Evolutionary conservation across 2,113 vertebrate species (phyloP).

Genomic region (Macroglossus sobrinus): DNA sequence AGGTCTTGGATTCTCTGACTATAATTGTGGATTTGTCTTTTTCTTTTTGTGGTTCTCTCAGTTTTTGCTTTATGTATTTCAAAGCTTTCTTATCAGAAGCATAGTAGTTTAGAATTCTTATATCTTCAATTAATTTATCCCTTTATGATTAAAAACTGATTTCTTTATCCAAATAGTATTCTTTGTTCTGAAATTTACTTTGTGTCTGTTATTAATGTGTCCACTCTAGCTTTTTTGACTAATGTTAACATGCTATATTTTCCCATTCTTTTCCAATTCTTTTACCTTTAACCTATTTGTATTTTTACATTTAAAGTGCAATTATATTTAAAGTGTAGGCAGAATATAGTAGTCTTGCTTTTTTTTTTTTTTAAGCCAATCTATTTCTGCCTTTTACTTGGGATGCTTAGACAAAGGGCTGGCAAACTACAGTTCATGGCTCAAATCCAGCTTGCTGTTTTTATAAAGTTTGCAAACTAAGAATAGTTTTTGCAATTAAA

Average conservation of each 20-base stretch:
- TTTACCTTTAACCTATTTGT: not conserved
- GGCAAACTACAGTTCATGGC: not conserved
- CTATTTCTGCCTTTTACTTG: not conserved
- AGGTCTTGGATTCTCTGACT: not conserved
- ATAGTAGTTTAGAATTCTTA: not conserved
- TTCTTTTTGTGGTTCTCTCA: not conserved
- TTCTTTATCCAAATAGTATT: not conserved
- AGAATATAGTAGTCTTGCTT: not conserved
- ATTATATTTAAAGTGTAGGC: not conserved
- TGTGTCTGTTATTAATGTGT: not conserved
- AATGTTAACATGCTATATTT: not conserved
- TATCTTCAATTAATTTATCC: not conserved
- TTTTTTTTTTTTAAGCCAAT: not conserved
- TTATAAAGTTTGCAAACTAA: not conserved
- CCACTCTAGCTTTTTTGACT: not conserved
- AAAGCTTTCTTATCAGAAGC: not conserved
- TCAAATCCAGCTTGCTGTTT: not conserved
- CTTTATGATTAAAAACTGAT: not conserved
- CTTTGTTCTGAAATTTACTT: not conserved
- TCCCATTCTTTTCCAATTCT: not conserved
- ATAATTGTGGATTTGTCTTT: not conserved
- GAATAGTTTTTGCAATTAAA: not conserved
- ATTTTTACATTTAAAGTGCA: not conserved
- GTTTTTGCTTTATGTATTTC: not conserved
- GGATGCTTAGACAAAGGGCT: not conserved